Evolutionary conservation across 2,888 invertebrate genomes (phyloP).

Genomic region (Chalcosyrphus nemorum): DNA sequence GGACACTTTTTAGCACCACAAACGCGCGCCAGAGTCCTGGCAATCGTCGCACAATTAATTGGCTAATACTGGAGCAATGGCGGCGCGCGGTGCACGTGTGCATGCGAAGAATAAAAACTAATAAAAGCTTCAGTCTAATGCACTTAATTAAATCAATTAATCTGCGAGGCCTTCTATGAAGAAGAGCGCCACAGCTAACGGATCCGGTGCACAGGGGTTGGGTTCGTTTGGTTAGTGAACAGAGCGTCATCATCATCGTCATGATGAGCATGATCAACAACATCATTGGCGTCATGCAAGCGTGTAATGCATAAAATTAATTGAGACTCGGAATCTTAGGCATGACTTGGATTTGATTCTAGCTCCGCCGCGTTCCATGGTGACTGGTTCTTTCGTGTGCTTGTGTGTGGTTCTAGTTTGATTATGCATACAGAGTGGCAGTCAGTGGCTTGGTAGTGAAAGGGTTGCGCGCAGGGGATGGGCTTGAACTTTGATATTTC

Average conservation of each 20-base stretch:
- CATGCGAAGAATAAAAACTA: background rate
- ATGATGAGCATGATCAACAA: constrained; percentile 62
- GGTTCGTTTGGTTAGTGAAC: constrained; percentile 4
- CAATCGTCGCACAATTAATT: constrained; percentile 45
- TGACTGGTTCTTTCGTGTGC: background rate
- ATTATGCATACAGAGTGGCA: constrained; percentile 26
- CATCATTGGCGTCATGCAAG: constrained; percentile 69
- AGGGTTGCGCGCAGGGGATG: constrained; percentile 61
- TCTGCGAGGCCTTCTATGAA: constrained; percentile 36
- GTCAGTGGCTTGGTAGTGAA: background rate
- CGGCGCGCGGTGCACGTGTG: background rate
- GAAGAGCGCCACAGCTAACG: constrained; percentile 52
- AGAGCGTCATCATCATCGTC: constrained; percentile 41
- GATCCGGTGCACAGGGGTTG: constrained; percentile 4
- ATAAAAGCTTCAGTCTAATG: constrained; percentile 45
- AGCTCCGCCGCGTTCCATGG: constrained; percentile 21
- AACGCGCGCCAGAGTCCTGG: background rate
- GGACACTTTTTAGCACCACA: constrained; percentile 34
- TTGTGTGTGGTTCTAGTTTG: constrained; percentile 12
- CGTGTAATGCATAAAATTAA: constrained; percentile 72
- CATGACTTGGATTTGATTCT: constrained; percentile 66
- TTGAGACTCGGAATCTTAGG: constrained; percentile 66
- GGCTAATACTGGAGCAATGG: constrained; percentile 28
- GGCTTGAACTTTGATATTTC: constrained; percentile 67
- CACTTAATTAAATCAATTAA: constrained; percentile 72